Conservation (phyloP, 2,797 vertebrate species). For the Apogon talboti region DNA sequence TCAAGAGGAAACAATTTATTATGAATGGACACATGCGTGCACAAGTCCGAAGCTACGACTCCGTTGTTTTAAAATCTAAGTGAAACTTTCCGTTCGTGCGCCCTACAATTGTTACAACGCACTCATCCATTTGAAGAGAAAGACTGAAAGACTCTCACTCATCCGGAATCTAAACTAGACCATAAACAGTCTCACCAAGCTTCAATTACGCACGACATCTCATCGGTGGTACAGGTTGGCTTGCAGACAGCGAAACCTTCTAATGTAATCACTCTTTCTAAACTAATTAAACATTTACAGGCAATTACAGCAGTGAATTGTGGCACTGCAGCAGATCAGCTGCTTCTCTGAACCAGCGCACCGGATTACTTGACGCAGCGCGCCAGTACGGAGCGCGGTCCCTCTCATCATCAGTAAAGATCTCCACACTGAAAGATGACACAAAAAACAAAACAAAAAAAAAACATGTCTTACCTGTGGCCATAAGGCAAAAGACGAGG, state of each 20-base stretch:
- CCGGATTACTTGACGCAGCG: slow-evolving; percentile 78
- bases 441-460: slow-evolving; percentile 15
- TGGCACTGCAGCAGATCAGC: slow-evolving; percentile 67
- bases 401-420: slow-evolving; percentile 31
- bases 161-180: slow-evolving; percentile 3
- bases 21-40: slow-evolving; percentile 9
- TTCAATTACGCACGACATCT: slow-evolving; percentile 46
- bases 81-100: slow-evolving; percentile 56
- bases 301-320: slow-evolving; percentile 54
- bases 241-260: slow-evolving; percentile 2
- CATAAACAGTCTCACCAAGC: slow-evolving; percentile 8
- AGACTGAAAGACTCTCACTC: slow-evolving; percentile 7
- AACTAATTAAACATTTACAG: slow-evolving; percentile 60
- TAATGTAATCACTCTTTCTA: slow-evolving; percentile 34
- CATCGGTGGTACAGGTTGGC: slow-evolving; percentile 1
- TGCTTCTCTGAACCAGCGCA: slow-evolving; percentile 38
- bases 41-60: not conserved
- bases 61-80: not conserved
- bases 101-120: slow-evolving; percentile 1
- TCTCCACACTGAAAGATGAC: slow-evolving; percentile 5
- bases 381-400: slow-evolving; percentile 51
- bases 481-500: slow-evolving; percentile 82
- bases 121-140: not conserved
- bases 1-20: not conserved
- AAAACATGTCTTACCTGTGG: slow-evolving; percentile 78